Percentiles rank a stretch among this genome's conserved stretches.
These are phyloP conservation scores for Aproaerema taeniolella DNA, from an alignment of 2,888 invertebrate genomes.

Conservation along the genomic window DNA sequence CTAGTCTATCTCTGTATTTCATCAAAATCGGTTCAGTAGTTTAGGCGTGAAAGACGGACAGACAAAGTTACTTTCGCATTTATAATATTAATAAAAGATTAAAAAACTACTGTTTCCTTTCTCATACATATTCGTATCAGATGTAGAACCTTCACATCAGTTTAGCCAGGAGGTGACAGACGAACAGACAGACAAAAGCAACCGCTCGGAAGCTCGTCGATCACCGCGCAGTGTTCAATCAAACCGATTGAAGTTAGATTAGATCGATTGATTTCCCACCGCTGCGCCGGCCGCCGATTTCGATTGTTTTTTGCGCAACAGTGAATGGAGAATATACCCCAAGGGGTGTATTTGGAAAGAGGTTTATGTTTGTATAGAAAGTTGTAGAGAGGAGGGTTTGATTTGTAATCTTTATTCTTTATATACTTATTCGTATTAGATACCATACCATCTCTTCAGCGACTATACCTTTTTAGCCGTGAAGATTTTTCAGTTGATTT, in stretches of 20 bases:
- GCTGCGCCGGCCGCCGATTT: slow-evolving; percentile 14
- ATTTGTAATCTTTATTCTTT: too few species aligned
- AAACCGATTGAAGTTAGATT: slow-evolving; percentile 55
- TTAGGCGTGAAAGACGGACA: too few species aligned
- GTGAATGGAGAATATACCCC: slow-evolving; percentile 1
- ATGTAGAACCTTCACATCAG: slow-evolving; percentile 20
- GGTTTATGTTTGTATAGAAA: not conserved
- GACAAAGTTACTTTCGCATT: not conserved
- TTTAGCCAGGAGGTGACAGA: slow-evolving; percentile 22
- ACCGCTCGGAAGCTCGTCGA: slow-evolving; percentile 60
- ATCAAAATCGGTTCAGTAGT: too few species aligned
- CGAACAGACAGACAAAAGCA: slow-evolving; percentile 46
- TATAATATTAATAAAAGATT: not conserved
- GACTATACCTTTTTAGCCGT: too few species aligned
- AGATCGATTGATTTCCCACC: slow-evolving; percentile 10
- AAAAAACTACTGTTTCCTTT: not conserved
- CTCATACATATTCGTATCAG: slow-evolving; percentile 8
- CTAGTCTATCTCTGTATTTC: too few species aligned
- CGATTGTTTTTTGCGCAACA: slow-evolving; percentile 29
- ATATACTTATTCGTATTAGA: not conserved
- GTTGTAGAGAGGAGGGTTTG: not conserved
- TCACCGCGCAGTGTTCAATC: slow-evolving; percentile 62
- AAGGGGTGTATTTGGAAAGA: slow-evolving; percentile 1
- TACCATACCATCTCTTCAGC: too few species aligned
- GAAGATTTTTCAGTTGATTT: too few species aligned